Evolutionary conservation across 2,888 invertebrate species (phyloP), one percentile per base, ranked within the genome.

Genomic region (Hirtodrosophila alboralis): DNA sequence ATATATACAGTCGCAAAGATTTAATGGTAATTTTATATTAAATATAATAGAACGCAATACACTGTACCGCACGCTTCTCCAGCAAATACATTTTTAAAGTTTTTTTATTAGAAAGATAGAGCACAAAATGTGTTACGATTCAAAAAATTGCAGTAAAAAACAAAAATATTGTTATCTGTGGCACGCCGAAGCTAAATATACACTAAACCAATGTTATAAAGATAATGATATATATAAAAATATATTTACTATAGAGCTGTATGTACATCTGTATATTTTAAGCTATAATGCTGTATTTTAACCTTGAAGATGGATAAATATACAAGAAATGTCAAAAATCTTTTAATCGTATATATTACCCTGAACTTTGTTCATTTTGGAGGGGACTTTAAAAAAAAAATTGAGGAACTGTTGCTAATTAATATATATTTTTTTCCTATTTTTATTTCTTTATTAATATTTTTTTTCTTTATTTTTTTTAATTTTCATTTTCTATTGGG

Each of bases 51-150:
- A 23, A 6, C 16, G n/a, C n/a, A n/a, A n/a, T n/a, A 30, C 72
- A 72, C 60, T 65, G 72, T 72, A 47, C 38, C n/a, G 8, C 10
- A 6, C 36, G 31, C 60, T 75, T 65, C 76, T 71, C 76, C 66
- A 44, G 40, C 43, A 54, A 65, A 75, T 64, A 70, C 45, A 75
- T 59, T 72, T 72, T 45, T n/a, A 54, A 65, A 51, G 33, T 23
- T 65, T 28, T 65, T 28, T 12, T 37, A 33, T 40, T 52, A 26
- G 23, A 12, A 23, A 14, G 9, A 12, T 27, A 14, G 9, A 10
- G 10, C 26, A 23, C 7, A 26, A 48, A 48, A 41, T 27, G 27
- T 30, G 36, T 41, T 41, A 43, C 13, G 21, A 41, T 38, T 34
- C 16, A 26, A 13, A 26, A 13, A 27, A 37, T 18, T 31, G 8